Evolutionary conservation across 2,888 invertebrate genomes (phyloP).

Genomic region (Colletes collaris): DNA sequence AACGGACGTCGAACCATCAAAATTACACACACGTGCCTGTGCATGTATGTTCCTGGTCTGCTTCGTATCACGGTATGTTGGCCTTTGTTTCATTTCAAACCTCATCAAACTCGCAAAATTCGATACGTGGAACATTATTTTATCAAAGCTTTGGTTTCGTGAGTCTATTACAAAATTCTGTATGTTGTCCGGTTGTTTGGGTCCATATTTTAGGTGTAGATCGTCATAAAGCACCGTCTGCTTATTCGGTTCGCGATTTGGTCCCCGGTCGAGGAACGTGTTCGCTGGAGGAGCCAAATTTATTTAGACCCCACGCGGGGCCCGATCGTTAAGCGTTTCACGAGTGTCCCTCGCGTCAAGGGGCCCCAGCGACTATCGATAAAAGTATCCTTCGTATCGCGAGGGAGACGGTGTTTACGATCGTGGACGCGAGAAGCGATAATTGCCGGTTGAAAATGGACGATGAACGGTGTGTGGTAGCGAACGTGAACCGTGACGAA

Average conservation of each 20-base stretch:
- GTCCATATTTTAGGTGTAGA: no score
- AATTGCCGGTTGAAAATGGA: background rate
- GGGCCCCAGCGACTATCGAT: slow-evolving; percentile 24
- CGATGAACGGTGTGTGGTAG: background rate
- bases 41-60: no score
- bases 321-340: slow-evolving; percentile 29
- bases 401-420: slow-evolving; percentile 14
- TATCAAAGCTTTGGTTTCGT: no score
- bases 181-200: no score
- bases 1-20: no score
- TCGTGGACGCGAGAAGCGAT: slow-evolving; percentile 14
- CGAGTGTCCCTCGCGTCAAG: background rate
- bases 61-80: no score
- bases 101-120: no score
- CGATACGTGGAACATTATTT: no score
- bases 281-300: slow-evolving; percentile 26
- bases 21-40: no score
- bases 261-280: background rate
- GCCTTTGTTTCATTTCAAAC: no score
- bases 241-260: no score
- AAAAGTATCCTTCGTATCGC: slow-evolving; percentile 21
- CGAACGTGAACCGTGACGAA: background rate
- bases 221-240: background rate
- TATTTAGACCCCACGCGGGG: slow-evolving; percentile 33
- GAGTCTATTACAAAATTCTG: no score